Evolutionary conservation across 2,113 vertebrate genomes (phyloP).

Genomic region (Tursiops truncatus): DNA sequence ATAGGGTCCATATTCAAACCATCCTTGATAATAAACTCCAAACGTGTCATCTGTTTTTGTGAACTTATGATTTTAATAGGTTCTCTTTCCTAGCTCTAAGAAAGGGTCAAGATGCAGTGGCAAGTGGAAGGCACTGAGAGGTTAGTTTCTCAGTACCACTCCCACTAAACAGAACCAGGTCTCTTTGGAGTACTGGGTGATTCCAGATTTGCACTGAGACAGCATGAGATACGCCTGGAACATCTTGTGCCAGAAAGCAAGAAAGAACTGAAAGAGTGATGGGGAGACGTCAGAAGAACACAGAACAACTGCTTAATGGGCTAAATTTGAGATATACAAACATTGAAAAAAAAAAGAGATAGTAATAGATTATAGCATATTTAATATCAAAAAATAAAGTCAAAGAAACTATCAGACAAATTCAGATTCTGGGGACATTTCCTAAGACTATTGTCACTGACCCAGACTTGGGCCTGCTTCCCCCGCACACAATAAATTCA

Average conservation of each 20-base stretch:
- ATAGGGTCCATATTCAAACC: background rate
- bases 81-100: background rate
- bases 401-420: background rate
- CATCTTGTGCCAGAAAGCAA: background rate
- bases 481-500: accelerated
- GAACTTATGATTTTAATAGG: background rate
- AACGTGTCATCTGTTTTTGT: background rate
- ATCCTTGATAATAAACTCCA: background rate
- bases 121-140: background rate
- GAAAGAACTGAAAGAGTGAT: background rate
- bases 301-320: background rate
- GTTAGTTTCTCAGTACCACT: background rate
- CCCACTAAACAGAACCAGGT: background rate
- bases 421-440: background rate
- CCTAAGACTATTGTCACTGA: background rate
- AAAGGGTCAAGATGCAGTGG: background rate
- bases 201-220: background rate
- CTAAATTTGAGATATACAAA: background rate
- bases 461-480: background rate
- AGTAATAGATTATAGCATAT: background rate
- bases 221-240: background rate
- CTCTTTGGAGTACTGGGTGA: background rate
- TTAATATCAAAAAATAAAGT: background rate
- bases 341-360: background rate
- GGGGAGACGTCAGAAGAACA: background rate